These are phyloP conservation scores for Pheucticus melanocephalus DNA, from an alignment of 2,113 vertebrate genomes.

Conservation along the genomic window DNA sequence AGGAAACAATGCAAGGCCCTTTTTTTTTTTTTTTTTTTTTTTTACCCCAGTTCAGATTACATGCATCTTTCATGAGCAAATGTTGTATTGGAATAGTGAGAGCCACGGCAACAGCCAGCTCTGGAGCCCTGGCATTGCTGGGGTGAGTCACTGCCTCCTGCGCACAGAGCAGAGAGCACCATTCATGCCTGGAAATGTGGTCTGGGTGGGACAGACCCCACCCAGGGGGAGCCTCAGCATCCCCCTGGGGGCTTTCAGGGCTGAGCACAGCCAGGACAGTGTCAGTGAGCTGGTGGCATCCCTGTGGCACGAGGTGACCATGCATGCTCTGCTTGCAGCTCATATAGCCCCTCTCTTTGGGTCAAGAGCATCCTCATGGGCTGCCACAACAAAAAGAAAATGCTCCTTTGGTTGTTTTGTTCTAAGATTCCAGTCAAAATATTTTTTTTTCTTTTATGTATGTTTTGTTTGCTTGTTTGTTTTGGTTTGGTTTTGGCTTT, in stretches of 20 bases:
- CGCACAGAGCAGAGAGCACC: background rate
- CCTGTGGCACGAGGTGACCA: accelerated
- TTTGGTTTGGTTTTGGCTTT: background rate
- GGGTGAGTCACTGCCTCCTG: background rate
- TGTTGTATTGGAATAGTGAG: background rate
- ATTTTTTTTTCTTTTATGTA: background rate
- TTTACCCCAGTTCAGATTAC: background rate
- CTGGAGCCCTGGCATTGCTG: background rate
- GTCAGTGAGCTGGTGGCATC: background rate
- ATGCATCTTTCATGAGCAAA: background rate
- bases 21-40: background rate
- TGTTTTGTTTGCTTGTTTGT: background rate
- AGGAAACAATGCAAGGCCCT: background rate
- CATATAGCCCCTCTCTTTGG: accelerated
- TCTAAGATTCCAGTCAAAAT: background rate
- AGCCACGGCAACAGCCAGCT: background rate
- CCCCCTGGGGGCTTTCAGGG: no score
- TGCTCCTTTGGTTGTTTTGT: background rate
- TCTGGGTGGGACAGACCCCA: background rate
- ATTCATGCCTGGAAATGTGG: accelerated
- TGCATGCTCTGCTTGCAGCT: background rate
- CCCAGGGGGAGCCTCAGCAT: accelerated
- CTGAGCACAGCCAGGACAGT: background rate
- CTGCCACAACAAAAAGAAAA: background rate
- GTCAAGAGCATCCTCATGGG: accelerated